Conservation (phyloP, 2,797 vertebrate genomes). For the Enteromius paludinosus region DNA sequence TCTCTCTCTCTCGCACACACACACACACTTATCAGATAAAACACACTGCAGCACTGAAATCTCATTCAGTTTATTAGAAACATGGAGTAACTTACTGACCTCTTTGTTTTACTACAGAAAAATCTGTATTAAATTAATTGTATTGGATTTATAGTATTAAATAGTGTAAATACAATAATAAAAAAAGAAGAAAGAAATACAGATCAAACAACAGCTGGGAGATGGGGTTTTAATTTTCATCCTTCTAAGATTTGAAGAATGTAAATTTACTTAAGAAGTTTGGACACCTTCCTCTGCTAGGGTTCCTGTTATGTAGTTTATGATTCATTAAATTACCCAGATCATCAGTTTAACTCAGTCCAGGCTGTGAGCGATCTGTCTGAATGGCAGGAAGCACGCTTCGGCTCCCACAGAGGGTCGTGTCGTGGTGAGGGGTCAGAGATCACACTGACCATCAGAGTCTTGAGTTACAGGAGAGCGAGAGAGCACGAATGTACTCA, state of each 20-base stretch:
- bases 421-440: constrained; percentile 45
- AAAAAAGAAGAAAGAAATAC: not conserved
- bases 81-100: not conserved
- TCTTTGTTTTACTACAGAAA: not conserved
- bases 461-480: constrained; percentile 52
- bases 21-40: not conserved
- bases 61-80: not conserved
- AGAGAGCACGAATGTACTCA: constrained; percentile 15
- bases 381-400: constrained; percentile 33
- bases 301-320: constrained; percentile 1
- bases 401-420: constrained; percentile 37
- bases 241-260: not conserved
- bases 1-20: not conserved
- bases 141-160: not conserved
- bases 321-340: constrained; percentile 22
- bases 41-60: not conserved
- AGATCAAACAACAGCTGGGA: not conserved
- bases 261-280: not conserved
- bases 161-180: too few relatives aligned
- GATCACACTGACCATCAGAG: constrained; percentile 43
- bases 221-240: not conserved
- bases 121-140: not conserved
- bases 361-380: not conserved
- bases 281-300: not conserved
- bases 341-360: constrained; percentile 10